These are phyloP conservation scores for Melanotus villosus DNA, from an alignment of 2,888 invertebrate genomes.

Conservation along the genomic window DNA sequence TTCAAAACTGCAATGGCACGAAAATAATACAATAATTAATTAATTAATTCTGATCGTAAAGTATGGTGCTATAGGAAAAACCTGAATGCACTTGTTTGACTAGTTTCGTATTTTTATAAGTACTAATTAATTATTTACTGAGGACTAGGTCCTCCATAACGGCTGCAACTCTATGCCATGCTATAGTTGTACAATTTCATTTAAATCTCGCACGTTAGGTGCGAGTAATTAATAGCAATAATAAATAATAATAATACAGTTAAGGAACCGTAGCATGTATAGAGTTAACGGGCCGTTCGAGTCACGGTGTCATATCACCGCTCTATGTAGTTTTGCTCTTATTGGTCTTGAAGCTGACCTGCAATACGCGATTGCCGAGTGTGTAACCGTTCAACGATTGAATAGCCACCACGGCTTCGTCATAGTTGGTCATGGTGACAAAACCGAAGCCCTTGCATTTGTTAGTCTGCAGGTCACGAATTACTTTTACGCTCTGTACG, in stretches of 20 bases:
- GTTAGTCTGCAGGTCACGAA: constrained; percentile 94
- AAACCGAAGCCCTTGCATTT: constrained; percentile 99
- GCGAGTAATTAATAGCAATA: constrained; percentile 18
- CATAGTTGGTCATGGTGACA: constrained; percentile 98
- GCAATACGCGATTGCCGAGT: constrained; percentile 94
- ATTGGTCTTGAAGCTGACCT: constrained; percentile 97
- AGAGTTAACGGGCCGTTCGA: constrained; percentile 24
- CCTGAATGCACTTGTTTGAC: constrained; percentile 68
- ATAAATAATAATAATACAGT: constrained; percentile 23
- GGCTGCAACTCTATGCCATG: constrained; percentile 48
- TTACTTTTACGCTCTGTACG: constrained; percentile 97
- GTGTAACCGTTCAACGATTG: constrained; percentile 97
- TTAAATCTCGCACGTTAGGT: background rate
- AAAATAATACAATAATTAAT: constrained; percentile 59
- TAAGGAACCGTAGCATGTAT: constrained; percentile 28
- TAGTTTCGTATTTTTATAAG: constrained; percentile 68
- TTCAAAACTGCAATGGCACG: constrained; percentile 60
- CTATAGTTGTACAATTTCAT: constrained; percentile 49
- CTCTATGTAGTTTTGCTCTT: constrained; percentile 82
- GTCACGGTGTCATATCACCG: constrained; percentile 44
- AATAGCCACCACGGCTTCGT: constrained; percentile 96
- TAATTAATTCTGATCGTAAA: constrained; percentile 57
- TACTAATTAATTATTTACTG: constrained; percentile 56
- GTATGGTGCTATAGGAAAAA: constrained; percentile 66
- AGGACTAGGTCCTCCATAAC: constrained; percentile 42